phyloP scores from a whole-genome alignment of 2,888 invertebrate genomes.

The Eilema sororculum region DNA sequence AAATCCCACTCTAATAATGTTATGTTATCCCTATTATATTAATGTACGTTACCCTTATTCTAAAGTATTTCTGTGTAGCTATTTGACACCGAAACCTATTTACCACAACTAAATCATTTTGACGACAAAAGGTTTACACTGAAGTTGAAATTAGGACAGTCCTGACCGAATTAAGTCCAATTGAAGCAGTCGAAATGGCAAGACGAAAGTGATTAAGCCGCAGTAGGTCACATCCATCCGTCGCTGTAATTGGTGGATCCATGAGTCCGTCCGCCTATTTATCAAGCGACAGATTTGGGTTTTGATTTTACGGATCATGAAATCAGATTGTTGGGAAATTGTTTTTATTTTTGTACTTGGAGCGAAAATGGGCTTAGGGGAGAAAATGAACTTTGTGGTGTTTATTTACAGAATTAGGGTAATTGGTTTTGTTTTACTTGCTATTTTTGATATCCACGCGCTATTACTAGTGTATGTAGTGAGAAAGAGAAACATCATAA shows the following conservation, averaged over 20 bases:
- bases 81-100: background rate
- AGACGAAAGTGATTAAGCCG: constrained; percentile 41
- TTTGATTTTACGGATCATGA: constrained; percentile 44
- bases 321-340: constrained; percentile 39
- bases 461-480: background rate
- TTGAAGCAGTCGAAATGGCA: constrained; percentile 41
- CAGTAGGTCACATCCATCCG: constrained; percentile 28
- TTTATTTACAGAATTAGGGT: constrained; percentile 5
- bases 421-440: background rate
- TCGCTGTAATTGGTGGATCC: constrained; percentile 37
- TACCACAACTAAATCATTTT: background rate
- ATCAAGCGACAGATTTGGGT: constrained; percentile 29
- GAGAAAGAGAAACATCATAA: background rate
- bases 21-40: too few relatives aligned
- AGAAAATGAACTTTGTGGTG: constrained; percentile 10
- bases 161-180: constrained; percentile 46
- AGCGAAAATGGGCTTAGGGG: constrained; percentile 15
- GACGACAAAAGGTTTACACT: constrained; percentile 17
- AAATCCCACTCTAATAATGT: too few relatives aligned
- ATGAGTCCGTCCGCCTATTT: constrained; percentile 38
- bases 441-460: background rate
- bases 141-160: constrained; percentile 41
- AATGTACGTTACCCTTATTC: too few relatives aligned
- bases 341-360: constrained; percentile 39
- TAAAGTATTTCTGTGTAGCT: too few relatives aligned